Percentiles rank a stretch among this genome's conserved stretches.
These are phyloP conservation scores for Drosophila percnosoma DNA, from an alignment of 2,888 invertebrate genomes.

Conservation along the genomic window DNA sequence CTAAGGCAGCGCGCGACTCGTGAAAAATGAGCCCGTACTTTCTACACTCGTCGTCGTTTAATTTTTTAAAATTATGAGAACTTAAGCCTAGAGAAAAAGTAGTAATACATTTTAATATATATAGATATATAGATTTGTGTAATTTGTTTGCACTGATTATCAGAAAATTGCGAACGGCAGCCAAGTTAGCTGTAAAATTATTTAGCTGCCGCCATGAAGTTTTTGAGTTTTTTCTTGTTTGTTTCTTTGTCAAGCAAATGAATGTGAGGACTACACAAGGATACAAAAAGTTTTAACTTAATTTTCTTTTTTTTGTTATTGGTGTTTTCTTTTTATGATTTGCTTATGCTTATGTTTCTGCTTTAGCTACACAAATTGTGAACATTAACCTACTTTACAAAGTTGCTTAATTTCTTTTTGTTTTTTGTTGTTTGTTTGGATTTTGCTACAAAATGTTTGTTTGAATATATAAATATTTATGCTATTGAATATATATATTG, in stretches of 20 bases:
- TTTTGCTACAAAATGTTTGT: slow-evolving; percentile 47
- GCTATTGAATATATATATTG: slow-evolving; percentile 41
- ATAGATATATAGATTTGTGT: slow-evolving; percentile 47
- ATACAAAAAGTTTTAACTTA: slow-evolving; percentile 46
- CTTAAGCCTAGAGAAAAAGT: slow-evolving; percentile 71
- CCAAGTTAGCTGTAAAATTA: slow-evolving; percentile 30
- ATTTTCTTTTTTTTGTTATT: slow-evolving; percentile 15
- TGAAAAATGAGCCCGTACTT: slow-evolving; percentile 49
- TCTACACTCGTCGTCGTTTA: slow-evolving; percentile 43
- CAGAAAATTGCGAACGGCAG: slow-evolving; percentile 58
- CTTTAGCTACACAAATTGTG: slow-evolving; percentile 36
- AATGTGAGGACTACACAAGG: slow-evolving; percentile 34
- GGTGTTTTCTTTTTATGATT: slow-evolving; percentile 6
- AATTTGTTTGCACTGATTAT: slow-evolving; percentile 73
- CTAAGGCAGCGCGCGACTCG: slow-evolving; percentile 56
- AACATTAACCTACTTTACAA: slow-evolving; percentile 68
- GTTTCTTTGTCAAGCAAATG: slow-evolving; percentile 27
- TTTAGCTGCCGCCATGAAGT: slow-evolving; percentile 57
- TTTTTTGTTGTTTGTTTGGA: slow-evolving; percentile 19
- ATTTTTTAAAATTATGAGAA: slow-evolving; percentile 62
- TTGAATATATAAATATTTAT: slow-evolving; percentile 56
- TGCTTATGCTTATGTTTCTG: slow-evolving; percentile 17
- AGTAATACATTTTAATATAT: slow-evolving; percentile 61
- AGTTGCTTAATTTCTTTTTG: slow-evolving; percentile 44
- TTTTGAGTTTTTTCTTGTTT: slow-evolving; percentile 12